A percentile compares a stretch with the other conserved stretches of the same genome.
Evolutionary conservation across 2,113 vertebrate species (phyloP).

Genomic region (Rhineura floridana): DNA sequence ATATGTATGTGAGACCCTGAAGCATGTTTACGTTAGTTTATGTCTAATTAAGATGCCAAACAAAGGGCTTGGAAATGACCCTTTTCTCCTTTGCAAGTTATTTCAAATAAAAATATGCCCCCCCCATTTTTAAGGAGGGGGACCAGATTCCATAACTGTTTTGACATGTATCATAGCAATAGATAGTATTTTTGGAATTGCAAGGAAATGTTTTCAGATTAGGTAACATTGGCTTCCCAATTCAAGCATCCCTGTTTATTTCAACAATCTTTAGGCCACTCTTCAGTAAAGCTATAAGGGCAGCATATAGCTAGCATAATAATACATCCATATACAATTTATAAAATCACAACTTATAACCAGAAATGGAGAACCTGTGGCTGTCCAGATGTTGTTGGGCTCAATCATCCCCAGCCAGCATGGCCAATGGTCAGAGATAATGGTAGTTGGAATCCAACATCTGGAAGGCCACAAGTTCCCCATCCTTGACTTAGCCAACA

Average conservation of each 20-base stretch:
- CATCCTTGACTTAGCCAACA: neutral
- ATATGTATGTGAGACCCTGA: constrained; percentile 52
- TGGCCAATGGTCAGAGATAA: too few relatives aligned
- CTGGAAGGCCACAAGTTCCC: too few relatives aligned
- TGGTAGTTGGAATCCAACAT: too few relatives aligned
- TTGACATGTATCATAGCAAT: neutral
- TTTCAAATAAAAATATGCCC: constrained; percentile 34
- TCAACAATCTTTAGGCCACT: neutral
- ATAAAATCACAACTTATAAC: neutral
- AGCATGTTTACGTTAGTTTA: constrained; percentile 34
- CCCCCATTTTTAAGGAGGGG: constrained; percentile 28
- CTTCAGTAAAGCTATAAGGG: neutral
- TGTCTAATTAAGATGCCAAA: constrained; percentile 40
- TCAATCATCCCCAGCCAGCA: too few relatives aligned
- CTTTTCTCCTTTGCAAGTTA: constrained; percentile 48
- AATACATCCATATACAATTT: neutral
- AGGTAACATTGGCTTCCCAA: neutral
- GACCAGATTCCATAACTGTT: constrained; percentile 39
- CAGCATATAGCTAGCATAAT: neutral
- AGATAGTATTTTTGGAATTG: neutral
- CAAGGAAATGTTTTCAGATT: too few relatives aligned
- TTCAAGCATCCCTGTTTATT: neutral
- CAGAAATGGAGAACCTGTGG: too few relatives aligned
- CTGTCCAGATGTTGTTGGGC: too few relatives aligned
- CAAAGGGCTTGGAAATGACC: constrained; percentile 49